Conservation (phyloP, 1,140 invertebrate genomes). For the Drosophila pandora region DNA sequence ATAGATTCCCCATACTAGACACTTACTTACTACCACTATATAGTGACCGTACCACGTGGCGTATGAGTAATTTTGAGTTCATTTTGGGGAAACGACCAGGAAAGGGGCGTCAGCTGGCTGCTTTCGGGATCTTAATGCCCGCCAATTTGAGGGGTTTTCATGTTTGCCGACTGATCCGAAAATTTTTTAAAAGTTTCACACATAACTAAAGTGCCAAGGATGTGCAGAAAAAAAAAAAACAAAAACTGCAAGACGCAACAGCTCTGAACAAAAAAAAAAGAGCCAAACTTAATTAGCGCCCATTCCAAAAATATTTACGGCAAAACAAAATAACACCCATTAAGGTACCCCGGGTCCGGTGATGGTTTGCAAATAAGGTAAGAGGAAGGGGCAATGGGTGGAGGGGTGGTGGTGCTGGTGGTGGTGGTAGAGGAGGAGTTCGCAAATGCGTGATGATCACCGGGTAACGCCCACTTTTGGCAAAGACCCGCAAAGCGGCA, state of each 20-base stretch:
- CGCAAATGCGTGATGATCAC: slow-evolving; percentile 83
- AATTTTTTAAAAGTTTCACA: slow-evolving; percentile 75
- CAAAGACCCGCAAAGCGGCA: slow-evolving; percentile 54
- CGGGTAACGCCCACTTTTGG: slow-evolving; percentile 75
- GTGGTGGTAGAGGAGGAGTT: slow-evolving; percentile 19
- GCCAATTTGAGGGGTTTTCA: slow-evolving; percentile 73
- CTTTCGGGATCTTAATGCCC: slow-evolving; percentile 57
- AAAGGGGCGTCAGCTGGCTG: not conserved
- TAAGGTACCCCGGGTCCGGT: slow-evolving; percentile 49
- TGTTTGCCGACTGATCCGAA: slow-evolving; percentile 74
- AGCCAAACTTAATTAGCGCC: slow-evolving; percentile 81
- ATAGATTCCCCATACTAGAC: slow-evolving; percentile 4
- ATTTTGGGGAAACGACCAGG: not conserved
- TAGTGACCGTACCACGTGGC: slow-evolving; percentile 21
- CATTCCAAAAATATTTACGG: slow-evolving; percentile 82
- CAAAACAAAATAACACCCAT: slow-evolving; percentile 83
- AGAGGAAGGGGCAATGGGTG: slow-evolving; percentile 6
- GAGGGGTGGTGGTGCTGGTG: not conserved
- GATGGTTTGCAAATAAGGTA: not conserved
- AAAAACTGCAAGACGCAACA: slow-evolving; percentile 7
- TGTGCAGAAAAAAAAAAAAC: slow-evolving; percentile 48
- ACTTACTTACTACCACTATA: too few species aligned
- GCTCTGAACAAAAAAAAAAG: slow-evolving; percentile 20
- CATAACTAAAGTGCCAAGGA: slow-evolving; percentile 80
- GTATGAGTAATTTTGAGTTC: slow-evolving; percentile 25